These are phyloP conservation scores for Alexandromys fortis DNA, from an alignment of 2,113 vertebrate genomes.

Conservation along the genomic window DNA sequence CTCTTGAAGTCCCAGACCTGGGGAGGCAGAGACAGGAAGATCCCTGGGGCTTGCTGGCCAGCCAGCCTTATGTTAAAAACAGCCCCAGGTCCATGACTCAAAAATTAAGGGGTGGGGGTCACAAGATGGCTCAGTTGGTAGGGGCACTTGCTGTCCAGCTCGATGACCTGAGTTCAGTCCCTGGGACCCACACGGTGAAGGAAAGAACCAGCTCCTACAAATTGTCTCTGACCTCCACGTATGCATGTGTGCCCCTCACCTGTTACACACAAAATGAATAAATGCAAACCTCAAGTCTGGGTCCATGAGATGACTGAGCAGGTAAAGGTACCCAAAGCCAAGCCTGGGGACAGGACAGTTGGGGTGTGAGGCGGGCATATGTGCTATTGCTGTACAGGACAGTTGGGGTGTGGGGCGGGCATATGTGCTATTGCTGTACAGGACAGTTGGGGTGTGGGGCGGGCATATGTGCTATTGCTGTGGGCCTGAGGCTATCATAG, in stretches of 20 bases:
- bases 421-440: no score
- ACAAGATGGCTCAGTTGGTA: neutral
- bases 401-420: neutral
- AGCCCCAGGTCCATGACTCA: neutral
- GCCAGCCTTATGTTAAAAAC: neutral
- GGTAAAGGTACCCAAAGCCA: neutral
- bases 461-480: neutral
- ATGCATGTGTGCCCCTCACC: neutral
- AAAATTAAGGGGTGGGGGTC: neutral
- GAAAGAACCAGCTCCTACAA: neutral
- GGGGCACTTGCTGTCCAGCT: neutral
- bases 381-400: neutral
- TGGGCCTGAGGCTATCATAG: neutral
- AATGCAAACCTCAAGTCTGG: neutral
- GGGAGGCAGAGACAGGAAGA: neutral
- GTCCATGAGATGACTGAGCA: neutral
- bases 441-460: no score
- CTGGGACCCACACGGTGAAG: no score
- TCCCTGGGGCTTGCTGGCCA: neutral
- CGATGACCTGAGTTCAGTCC: neutral
- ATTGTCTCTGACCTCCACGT: neutral
- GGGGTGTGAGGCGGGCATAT: neutral
- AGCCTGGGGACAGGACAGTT: neutral
- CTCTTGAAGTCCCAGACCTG: neutral
- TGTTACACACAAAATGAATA: neutral